These are phyloP conservation scores for Menidia beryllina DNA, from an alignment of 2,113 vertebrate species.

Conservation along the genomic window DNA sequence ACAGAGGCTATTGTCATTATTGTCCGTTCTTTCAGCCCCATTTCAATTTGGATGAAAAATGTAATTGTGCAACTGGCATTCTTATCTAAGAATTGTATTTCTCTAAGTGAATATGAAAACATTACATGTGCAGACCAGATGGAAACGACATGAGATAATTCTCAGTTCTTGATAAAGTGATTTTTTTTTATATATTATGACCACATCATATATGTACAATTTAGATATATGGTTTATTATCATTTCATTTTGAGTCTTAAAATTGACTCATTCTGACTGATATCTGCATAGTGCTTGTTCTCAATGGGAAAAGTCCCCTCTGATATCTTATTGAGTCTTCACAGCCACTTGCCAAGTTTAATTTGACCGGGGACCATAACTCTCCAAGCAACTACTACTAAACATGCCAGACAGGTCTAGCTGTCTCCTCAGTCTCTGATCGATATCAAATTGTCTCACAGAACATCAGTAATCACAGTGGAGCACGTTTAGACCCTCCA, in stretches of 20 bases:
- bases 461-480: conserved; percentile 60
- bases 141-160: conserved; percentile 33
- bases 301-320: conserved; percentile 32
- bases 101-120: conserved; percentile 39
- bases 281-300: conserved; percentile 18
- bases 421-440: conserved; percentile 42
- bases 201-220: conserved; percentile 26
- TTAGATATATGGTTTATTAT: conserved; percentile 30
- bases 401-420: conserved; percentile 64
- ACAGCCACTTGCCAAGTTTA: conserved; percentile 52
- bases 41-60: background rate
- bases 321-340: conserved; percentile 65
- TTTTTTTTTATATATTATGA: conserved; percentile 34
- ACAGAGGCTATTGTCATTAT: no score
- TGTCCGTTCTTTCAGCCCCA: no score
- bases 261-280: conserved; percentile 44
- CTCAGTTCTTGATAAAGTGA: conserved; percentile 38
- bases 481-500: conserved; percentile 48
- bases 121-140: conserved; percentile 44
- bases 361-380: conserved; percentile 52
- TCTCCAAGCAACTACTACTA: conserved; percentile 62
- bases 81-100: conserved; percentile 13
- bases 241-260: conserved; percentile 20
- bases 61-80: conserved; percentile 23
- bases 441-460: conserved; percentile 67